Conservation (phyloP, 2,888 invertebrate genomes). For the Pristionchus entomophagus region DNA sequence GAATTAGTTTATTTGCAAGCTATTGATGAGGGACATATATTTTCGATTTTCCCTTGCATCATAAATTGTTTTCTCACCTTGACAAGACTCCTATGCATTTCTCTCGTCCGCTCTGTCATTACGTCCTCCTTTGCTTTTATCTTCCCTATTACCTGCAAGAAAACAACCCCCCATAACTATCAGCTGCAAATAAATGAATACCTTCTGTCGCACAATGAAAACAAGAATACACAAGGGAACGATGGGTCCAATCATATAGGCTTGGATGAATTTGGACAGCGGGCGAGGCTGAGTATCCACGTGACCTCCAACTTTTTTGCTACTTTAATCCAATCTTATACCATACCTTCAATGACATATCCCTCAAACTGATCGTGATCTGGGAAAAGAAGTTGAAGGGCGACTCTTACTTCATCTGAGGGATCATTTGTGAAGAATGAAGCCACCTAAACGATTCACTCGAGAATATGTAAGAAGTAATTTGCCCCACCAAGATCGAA, state of each 20-base stretch:
- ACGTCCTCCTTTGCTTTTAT: not conserved
- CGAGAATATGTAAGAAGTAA: not conserved
- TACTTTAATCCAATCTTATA: too few relatives aligned
- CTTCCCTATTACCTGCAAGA: not conserved
- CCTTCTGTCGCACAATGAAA: not conserved
- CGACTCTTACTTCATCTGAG: not conserved
- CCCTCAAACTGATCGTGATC: not conserved
- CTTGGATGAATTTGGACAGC: not conserved
- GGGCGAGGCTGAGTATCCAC: not conserved
- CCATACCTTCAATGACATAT: not conserved
- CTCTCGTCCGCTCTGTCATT: not conserved
- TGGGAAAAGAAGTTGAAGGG: not conserved
- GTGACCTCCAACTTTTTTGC: not conserved
- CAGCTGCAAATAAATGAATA: not conserved
- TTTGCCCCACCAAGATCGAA: not conserved
- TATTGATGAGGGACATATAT: not conserved
- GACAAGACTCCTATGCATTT: not conserved
- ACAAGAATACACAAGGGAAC: not conserved
- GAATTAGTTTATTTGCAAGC: not conserved
- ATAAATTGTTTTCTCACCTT: not conserved
- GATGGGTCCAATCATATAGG: not conserved
- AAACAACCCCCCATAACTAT: too few relatives aligned
- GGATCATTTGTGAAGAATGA: conserved; percentile 2
- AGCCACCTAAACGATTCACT: not conserved
- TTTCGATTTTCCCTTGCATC: not conserved